Base-by-base conservation (phyloP, 2,888 invertebrate species). In the Malthinus seriepunctatus region DNA sequence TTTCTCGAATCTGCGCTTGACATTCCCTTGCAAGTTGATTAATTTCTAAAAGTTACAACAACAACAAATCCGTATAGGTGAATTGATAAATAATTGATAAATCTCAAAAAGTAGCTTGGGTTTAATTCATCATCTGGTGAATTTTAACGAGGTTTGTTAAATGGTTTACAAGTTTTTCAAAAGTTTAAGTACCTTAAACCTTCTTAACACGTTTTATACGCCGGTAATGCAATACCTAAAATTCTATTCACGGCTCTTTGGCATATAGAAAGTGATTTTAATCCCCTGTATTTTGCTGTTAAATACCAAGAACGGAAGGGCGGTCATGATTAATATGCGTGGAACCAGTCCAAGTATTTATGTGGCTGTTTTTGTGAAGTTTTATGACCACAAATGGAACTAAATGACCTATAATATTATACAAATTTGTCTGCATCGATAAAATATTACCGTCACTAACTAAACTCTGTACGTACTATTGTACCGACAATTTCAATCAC, bases 271-370 rank as follows among this genome's bases (percentile, higher is more conserved):
- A 55, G 49, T 49, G 49, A 55, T 55, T 55, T 55, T 55, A 55
- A 55, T 49, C 49, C 55, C 35, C 39, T 35, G 49, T 35, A 55
- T 49, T 55, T 55, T 44, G 49, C 55, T 33, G 49, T 55, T 55
- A 55, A 55, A 55, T 55, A 55, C 55, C 55, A 39, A 48, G 55
- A 55, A 55, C 55, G 47, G 44, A 55, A 49, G 49, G 49, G 55
- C 48, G 55, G 44, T 44, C 49, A 44, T 49, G 55, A 55, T 55
- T 55, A 55, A 55, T 55, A 56, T 51, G 56, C 47, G 51, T 55
- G 56, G 56, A 56, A 56, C 56, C 45, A 51, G 56, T 55, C 55
- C 55, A 55, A 55, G 49, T 45, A 55, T 55, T 55, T 55, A 54
- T 54, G 54, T 48, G 32, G 32, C 46, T 38, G 49, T 56, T 56